phyloP scores from a whole-genome alignment of 2,113 vertebrate species.

The Numida meleagris region DNA sequence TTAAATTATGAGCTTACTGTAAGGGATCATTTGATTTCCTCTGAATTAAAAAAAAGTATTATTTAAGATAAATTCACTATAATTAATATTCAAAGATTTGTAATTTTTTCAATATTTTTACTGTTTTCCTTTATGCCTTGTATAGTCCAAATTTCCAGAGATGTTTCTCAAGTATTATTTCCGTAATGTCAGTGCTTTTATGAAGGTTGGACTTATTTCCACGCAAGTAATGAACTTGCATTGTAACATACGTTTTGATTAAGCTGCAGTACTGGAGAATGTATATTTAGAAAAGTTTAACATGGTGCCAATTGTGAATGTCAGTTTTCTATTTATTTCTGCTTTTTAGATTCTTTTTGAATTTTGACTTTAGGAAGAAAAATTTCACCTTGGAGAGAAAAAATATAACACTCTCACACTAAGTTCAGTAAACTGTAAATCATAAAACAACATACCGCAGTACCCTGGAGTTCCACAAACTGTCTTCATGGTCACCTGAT shows the following conservation, averaged over 20 bases:
- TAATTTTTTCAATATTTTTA: not conserved
- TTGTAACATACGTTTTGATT: not conserved
- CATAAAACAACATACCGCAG: slow-evolving; percentile 80
- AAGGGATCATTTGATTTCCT: not conserved
- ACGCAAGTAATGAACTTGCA: not conserved
- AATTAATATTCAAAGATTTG: not conserved
- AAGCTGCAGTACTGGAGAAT: not conserved
- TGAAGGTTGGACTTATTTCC: not conserved
- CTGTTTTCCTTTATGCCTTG: not conserved
- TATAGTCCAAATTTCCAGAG: not conserved
- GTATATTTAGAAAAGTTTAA: not conserved
- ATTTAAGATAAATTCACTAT: not conserved
- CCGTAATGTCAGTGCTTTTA: not conserved
- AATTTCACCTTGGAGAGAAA: not conserved
- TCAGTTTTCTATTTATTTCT: not conserved
- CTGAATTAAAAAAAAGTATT: not conserved
- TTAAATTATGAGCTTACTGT: not conserved
- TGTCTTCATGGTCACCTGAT: slow-evolving; percentile 90
- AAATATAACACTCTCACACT: not conserved
- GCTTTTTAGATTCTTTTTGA: not conserved
- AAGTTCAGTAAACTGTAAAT: not conserved
- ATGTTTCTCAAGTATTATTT: not conserved
- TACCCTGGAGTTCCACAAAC: slow-evolving; percentile 90
- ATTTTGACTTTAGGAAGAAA: not conserved
- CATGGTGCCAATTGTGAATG: not conserved